Base-by-base conservation (phyloP, 2,113 vertebrate species). In the Beaufortia kweichowensis region DNA sequence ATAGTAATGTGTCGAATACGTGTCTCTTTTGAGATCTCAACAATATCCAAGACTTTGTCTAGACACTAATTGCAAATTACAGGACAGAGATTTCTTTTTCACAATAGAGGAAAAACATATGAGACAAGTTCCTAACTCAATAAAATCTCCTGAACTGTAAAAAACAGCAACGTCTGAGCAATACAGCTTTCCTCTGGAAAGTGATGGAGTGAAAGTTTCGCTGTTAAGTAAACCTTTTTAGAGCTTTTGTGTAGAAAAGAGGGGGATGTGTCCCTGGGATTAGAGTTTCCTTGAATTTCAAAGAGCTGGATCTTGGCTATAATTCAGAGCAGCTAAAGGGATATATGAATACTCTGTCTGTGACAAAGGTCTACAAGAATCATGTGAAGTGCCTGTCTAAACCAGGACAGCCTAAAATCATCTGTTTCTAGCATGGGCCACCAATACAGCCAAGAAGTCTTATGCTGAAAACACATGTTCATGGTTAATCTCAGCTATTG, bases 271-370 rank as follows among this genome's bases (percentile, higher is more conserved):
- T 79, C 55, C 73, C 39, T 81, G 70, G 21, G 53, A 19, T 81
- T 46, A 77, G 23, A 73, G 71, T 65, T 59, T 82, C 61, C 83
- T 43, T 11, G 55, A 82, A 76, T 76, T 77, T 81, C 68, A 81
- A 82, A 72, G 75, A 74, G 79, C 79, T 77, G 63, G 75, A 83
- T 62, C 43, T 76, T 78, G 75, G 82, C 79, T 67, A 55, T 67
- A 57, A 77, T 79, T 84, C 62, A 83, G 56, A 75, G 78, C 67
- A 41, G 62, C 62, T 76, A 50, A 76, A 55, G 55, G 28, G 50
- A 76, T 75, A 66, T 59, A 75, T 78, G 84, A 84, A 75, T 48
- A 79, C 77, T 71, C 55, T 84, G 76, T 82, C 70, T 65, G 64
- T 81, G 83, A 48, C 82, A 56, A 50, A 72, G 48, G 29, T 56